A percentile compares a stretch with the other conserved stretches of the same genome.
Conservation (phyloP, 2,888 invertebrate species). For the Eretmocerus hayati region DNA sequence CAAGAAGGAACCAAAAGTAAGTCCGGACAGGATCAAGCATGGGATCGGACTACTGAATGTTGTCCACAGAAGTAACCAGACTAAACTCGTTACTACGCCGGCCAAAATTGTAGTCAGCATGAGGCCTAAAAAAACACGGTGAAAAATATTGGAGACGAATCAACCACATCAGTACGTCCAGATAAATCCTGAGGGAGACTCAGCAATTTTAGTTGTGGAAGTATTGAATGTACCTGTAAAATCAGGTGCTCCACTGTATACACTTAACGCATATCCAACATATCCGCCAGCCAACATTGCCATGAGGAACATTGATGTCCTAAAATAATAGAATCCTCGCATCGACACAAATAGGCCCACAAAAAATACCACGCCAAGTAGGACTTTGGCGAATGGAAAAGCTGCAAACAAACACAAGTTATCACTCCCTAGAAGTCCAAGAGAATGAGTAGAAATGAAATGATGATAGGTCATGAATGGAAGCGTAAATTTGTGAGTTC, state of each 20-base stretch:
- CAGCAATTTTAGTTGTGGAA: no score
- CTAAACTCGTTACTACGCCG: slow-evolving; percentile 54
- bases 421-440: no score
- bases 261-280: slow-evolving; percentile 50
- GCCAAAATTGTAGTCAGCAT: slow-evolving; percentile 50
- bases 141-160: no score
- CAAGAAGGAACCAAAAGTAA: slow-evolving; percentile 58
- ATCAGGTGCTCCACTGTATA: slow-evolving; percentile 11
- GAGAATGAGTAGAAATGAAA: no score
- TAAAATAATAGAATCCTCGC: slow-evolving; percentile 60
- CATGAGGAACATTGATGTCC: slow-evolving; percentile 55
- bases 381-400: slow-evolving; percentile 16
- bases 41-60: slow-evolving; percentile 57
- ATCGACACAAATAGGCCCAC: slow-evolving; percentile 58
- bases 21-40: slow-evolving; percentile 50
- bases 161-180: no score
- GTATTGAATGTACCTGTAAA: slow-evolving; percentile 28
- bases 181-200: no score
- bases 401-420: background rate
- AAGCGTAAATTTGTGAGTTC: no score
- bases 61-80: slow-evolving; percentile 60
- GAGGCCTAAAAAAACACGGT: slow-evolving; percentile 46
- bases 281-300: slow-evolving; percentile 56
- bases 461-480: no score
- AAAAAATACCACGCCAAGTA: slow-evolving; percentile 52